phyloP scores from a whole-genome alignment of 1,140 invertebrate species.

The Aricia agestis region DNA sequence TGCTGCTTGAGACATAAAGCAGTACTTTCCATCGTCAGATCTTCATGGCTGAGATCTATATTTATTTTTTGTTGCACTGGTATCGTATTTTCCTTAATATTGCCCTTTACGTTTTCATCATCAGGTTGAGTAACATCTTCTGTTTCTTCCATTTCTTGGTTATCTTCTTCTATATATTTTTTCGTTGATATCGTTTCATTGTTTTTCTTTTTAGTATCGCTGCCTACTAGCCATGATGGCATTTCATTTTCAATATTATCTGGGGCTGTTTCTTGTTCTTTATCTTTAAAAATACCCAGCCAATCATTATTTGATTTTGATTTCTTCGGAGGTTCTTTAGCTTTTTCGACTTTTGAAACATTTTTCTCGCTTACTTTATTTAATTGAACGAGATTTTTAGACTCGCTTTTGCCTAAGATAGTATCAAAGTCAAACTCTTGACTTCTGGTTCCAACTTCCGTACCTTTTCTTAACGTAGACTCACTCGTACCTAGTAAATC shows the following conservation, averaged over 20 bases:
- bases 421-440: conserved; percentile 58
- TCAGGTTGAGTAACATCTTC: conserved; percentile 18
- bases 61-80: neutral
- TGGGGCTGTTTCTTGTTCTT: conserved; percentile 40
- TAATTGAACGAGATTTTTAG: conserved; percentile 37
- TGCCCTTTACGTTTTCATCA: conserved; percentile 18
- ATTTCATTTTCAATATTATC: conserved; percentile 43
- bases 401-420: conserved; percentile 49
- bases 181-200: conserved; percentile 28
- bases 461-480: conserved; percentile 31
- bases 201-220: conserved; percentile 48
- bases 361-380: conserved; percentile 41
- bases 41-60: conserved; percentile 41
- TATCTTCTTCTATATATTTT: conserved; percentile 24
- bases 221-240: conserved; percentile 60
- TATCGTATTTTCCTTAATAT: neutral
- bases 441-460: conserved; percentile 41
- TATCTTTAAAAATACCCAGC: conserved; percentile 64
- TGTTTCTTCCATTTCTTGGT: conserved; percentile 3
- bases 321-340: conserved; percentile 36
- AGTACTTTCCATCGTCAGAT: conserved; percentile 61
- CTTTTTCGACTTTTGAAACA: conserved; percentile 19
- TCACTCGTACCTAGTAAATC: conserved; percentile 57
- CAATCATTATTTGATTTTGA: conserved; percentile 59
- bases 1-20: conserved; percentile 69